phyloP scores from a whole-genome alignment of 2,888 invertebrate genomes.

The Exephanes ischioxanthus region DNA sequence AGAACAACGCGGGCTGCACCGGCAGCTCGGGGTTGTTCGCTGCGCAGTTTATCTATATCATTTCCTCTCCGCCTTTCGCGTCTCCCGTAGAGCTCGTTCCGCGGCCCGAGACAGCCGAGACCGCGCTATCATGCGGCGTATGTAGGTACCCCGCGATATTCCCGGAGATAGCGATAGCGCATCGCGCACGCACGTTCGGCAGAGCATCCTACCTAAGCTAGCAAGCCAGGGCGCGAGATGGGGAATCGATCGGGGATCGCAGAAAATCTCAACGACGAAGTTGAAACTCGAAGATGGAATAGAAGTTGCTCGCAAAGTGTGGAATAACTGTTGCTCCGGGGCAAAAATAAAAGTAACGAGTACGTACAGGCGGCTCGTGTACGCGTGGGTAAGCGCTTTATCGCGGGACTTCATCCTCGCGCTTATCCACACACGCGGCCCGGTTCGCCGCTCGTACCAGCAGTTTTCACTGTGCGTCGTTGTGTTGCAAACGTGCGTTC shows the following conservation, averaged over 20 bases:
- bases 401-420: slow-evolving; percentile 77
- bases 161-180: slow-evolving; percentile 67
- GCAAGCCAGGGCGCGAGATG: not conserved
- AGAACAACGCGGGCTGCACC: slow-evolving; percentile 21
- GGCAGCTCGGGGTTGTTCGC: slow-evolving; percentile 33
- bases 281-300: not conserved
- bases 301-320: not conserved
- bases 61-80: slow-evolving; percentile 30
- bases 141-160: slow-evolving; percentile 62
- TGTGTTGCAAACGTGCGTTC: not conserved
- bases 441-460: slow-evolving; percentile 45
- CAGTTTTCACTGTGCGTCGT: slow-evolving; percentile 43
- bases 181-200: slow-evolving; percentile 65
- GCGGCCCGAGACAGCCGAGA: not conserved
- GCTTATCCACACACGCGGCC: slow-evolving; percentile 61
- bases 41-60: slow-evolving; percentile 31
- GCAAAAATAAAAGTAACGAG: not conserved
- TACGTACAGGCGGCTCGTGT: slow-evolving; percentile 38
- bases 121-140: slow-evolving; percentile 22
- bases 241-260: not conserved
- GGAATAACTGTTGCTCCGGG: slow-evolving; percentile 4
- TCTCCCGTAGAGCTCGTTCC: slow-evolving; percentile 39
- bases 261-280: not conserved
- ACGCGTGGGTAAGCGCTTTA: slow-evolving; percentile 82
- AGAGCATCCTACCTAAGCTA: slow-evolving; percentile 39